phyloP scores from a whole-genome alignment of 2,113 vertebrate genomes.

The Hippolais icterina region DNA sequence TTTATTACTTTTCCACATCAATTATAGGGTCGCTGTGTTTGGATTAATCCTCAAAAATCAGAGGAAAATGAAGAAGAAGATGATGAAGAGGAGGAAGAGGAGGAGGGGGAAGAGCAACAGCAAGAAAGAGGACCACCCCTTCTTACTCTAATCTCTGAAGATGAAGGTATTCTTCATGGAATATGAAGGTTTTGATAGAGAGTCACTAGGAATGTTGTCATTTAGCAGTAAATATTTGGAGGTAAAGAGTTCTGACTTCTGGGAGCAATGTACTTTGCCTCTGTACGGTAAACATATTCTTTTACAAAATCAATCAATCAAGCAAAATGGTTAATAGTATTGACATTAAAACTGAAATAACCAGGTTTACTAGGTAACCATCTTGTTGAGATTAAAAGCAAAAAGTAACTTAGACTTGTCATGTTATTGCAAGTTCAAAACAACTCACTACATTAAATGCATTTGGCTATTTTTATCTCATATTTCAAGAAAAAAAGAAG shows the following conservation, averaged over 20 bases:
- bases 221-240: background rate
- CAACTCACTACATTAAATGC: too few species aligned
- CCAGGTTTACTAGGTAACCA: too few species aligned
- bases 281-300: too few species aligned
- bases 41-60: slow-evolving; percentile 84
- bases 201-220: background rate
- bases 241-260: background rate
- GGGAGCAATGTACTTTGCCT: background rate
- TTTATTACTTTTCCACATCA: background rate
- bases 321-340: too few species aligned
- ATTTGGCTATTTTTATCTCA: too few species aligned
- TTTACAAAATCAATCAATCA: too few species aligned
- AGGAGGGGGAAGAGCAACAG: slow-evolving; percentile 78
- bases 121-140: slow-evolving; percentile 89
- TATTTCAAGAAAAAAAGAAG: too few species aligned
- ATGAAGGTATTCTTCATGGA: slow-evolving; percentile 79
- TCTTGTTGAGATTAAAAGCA: too few species aligned
- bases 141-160: slow-evolving; percentile 89
- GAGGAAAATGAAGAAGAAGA: slow-evolving; percentile 68
- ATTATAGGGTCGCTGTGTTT: slow-evolving; percentile 88
- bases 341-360: too few species aligned
- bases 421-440: too few species aligned
- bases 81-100: slow-evolving; percentile 71
- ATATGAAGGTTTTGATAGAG: background rate
- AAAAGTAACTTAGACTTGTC: too few species aligned